These are phyloP conservation scores for Microtus oregoni DNA, from an alignment of 2,113 vertebrate genomes.

Conservation along the genomic window DNA sequence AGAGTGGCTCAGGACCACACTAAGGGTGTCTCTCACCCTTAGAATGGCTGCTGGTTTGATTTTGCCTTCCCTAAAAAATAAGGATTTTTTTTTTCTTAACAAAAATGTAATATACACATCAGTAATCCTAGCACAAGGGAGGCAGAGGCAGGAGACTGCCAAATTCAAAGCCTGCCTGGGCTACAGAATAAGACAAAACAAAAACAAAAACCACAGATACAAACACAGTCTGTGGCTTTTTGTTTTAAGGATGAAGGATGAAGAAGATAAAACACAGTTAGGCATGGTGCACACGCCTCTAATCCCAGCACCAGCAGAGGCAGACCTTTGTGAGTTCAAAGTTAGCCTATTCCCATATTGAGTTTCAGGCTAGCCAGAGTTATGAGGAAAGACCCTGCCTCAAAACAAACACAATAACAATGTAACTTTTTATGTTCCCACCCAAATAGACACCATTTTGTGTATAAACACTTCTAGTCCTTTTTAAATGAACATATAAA, in stretches of 20 bases:
- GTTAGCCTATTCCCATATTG: background rate
- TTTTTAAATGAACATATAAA: background rate
- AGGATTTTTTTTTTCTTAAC: background rate
- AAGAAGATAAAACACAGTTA: background rate
- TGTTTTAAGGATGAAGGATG: background rate
- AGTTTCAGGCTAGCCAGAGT: background rate
- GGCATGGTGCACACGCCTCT: background rate
- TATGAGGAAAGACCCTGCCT: background rate
- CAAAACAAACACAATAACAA: background rate
- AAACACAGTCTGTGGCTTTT: background rate
- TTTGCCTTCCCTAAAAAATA: background rate
- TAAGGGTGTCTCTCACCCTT: rapidly evolving
- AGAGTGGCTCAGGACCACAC: rapidly evolving
- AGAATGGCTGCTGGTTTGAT: background rate
- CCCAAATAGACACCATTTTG: background rate
- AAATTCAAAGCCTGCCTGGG: background rate
- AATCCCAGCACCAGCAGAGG: background rate
- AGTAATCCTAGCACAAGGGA: background rate
- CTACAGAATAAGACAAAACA: background rate
- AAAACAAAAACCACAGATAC: too few relatives aligned
- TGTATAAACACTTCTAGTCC: background rate
- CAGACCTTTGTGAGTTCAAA: background rate
- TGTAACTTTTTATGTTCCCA: background rate
- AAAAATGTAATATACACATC: background rate
- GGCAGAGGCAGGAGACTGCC: background rate